Base-by-base conservation (phyloP, 2,113 vertebrate genomes). In the Oryzias curvinotus region DNA sequence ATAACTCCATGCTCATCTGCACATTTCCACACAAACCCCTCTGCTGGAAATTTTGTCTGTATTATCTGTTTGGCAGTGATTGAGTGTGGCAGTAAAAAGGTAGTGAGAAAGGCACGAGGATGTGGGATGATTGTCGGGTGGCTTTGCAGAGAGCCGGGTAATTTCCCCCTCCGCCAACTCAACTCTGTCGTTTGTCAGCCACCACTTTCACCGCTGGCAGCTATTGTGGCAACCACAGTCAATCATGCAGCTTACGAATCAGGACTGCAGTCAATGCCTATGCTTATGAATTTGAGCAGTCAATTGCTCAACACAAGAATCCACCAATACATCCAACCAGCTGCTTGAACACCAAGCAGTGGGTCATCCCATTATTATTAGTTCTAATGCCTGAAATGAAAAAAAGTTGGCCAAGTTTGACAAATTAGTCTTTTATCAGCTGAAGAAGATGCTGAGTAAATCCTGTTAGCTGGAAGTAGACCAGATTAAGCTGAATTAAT, bases 211-310 rank as follows among this genome's bases (percentile, higher is more conserved):
- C 70, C 51, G 60, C 71, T 89, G 86, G 89, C 88, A 90, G 87
- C 81, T 64, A 79, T 84, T 82, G 80, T 88, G 88, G 86, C 88
- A 88, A 87, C 82, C 81, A 74, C 88, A 90, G 88, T 92, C 90
- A 86, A 85, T 87, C 84, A 85, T 49, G 44, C 72, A 30, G 71
- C 80, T 85, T 48, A 48, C 79, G 84, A 83, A 78, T 83, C 71
- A 21, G 18, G 76, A 62, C 58, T 7, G 65, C 81, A 77, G 75
- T 84, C 75, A 84, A 85, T 89, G 85, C 83, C 36, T 21, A 64
- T 18, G 71, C 71, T 84, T 85, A 82, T 83, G 88, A 85, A 81
- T 86, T 68, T 23, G 23, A 77, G 66, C 66, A 2, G 47, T 18
- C 19, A 18, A 48, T 78, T 68, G 71, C 64, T 84, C 71, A 69